Base-by-base conservation (phyloP, 2,113 vertebrate genomes). In the Festucalex cinctus region DNA sequence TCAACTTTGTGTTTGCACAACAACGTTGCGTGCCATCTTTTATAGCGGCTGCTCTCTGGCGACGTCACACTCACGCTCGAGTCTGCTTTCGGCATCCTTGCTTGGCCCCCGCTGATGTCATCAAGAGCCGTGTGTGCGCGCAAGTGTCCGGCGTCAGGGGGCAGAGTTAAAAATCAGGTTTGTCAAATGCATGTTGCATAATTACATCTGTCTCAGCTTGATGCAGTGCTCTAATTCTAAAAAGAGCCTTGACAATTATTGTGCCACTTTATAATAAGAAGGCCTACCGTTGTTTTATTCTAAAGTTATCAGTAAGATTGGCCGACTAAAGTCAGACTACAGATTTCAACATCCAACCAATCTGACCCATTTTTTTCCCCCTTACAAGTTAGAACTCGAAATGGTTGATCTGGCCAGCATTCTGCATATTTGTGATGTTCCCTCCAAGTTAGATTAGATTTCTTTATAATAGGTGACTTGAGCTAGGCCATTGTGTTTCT, bases 31-130 rank as follows among this genome's bases (percentile, higher is more conserved):
- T 66, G 79, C 69, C 71, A 20, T 83, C 60, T 61, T 91, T 91
- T 93, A 92, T 91, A 91, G 84, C 10, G 14, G 62, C 66, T n/a
- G 65, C 43, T 63, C 83, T 69, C 80, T 88, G 84, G 75, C 88
- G 22, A 54, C 51, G 88, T 91, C 88, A 94, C 91, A 84, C 88
- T 73, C 58, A 77, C 86, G 83, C 74, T 71, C 85, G 90, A 88
- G 85, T 90, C 81, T 88, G 88, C 80, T 82, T 80, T 86, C 75
- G 84, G 86, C 76, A 86, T 78, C 79, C 65, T 76, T 85, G 80
- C 0, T 9, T 9, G 9, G 62, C 86, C 75, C 75, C 32, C 70
- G 68, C 66, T 90, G 89, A 90, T 93, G 89, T 91, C 90, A 91
- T 79, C 64, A 51, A 84, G 82, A 81, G 28, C 28, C 28, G 28